These are phyloP conservation scores for Eurois occulta DNA, from an alignment of 2,888 invertebrate species.

Conservation along the genomic window DNA sequence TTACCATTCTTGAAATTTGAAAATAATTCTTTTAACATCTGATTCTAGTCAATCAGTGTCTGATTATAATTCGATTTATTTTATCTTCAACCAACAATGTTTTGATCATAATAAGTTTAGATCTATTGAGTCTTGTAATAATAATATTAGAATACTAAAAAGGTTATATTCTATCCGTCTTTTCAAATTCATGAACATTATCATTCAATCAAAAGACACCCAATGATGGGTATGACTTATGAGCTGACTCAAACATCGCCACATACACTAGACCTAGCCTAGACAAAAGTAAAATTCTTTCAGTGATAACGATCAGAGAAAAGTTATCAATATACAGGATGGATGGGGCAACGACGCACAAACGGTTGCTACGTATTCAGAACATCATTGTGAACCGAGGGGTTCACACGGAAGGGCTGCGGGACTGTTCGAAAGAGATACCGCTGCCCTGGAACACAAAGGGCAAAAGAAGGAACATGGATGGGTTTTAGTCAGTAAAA, in stretches of 20 bases:
- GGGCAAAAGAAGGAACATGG: too few species aligned
- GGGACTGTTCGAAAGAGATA: too few species aligned
- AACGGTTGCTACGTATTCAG: too few species aligned
- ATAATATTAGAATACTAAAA: not conserved
- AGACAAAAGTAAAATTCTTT: too few species aligned
- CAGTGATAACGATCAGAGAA: too few species aligned
- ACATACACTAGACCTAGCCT: too few species aligned
- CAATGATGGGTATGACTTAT: not conserved
- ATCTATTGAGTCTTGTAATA: not conserved
- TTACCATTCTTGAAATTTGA: conserved; percentile 2
- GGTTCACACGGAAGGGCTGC: too few species aligned
- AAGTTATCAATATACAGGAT: too few species aligned
- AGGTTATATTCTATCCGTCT: not conserved
- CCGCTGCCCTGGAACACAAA: too few species aligned
- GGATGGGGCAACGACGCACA: too few species aligned
- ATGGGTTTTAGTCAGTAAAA: too few species aligned
- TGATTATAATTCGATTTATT: not conserved
- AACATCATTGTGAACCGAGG: too few species aligned
- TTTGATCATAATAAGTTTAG: not conserved
- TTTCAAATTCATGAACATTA: not conserved
- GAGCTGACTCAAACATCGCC: not conserved
- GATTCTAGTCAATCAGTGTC: not conserved
- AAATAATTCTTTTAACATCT: not conserved
- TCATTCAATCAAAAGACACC: not conserved
- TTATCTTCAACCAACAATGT: not conserved